Evolutionary conservation across 2,797 vertebrate genomes (phyloP).

Genomic region (Pygocentrus nattereri): DNA sequence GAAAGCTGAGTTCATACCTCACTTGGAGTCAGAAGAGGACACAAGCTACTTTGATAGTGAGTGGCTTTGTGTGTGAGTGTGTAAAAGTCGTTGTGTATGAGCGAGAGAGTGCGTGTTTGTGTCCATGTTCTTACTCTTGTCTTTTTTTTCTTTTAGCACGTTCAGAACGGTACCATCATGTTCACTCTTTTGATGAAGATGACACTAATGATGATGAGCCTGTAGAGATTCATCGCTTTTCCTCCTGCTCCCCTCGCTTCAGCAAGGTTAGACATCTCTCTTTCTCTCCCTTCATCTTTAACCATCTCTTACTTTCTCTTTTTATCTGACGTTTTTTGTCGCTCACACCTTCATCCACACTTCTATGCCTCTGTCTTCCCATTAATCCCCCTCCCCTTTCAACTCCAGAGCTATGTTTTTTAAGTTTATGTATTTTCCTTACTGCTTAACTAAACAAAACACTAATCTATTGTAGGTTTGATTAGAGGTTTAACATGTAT

Average conservation of each 20-base stretch:
- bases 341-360: neutral
- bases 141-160: slow-evolving; percentile 77
- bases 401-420: neutral
- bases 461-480: no score
- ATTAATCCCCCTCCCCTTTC: neutral
- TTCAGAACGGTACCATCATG: slow-evolving; percentile 90
- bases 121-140: neutral
- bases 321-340: neutral
- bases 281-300: neutral
- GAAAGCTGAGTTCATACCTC: slow-evolving; percentile 93
- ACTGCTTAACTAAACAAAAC: no score
- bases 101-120: slow-evolving; percentile 1
- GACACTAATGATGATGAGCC: slow-evolving; percentile 93
- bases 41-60: slow-evolving; percentile 95
- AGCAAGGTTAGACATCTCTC: slow-evolving; percentile 82
- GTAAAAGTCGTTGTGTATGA: slow-evolving; percentile 8
- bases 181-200: slow-evolving; percentile 91
- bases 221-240: slow-evolving; percentile 90
- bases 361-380: neutral
- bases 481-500: no score
- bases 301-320: neutral
- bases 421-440: neutral
- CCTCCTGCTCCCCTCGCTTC: slow-evolving; percentile 91
- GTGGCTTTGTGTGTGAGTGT: slow-evolving; percentile 54
- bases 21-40: slow-evolving; percentile 92